A percentile compares a stretch with the other conserved stretches of the same genome.
Evolutionary conservation across 2,113 vertebrate genomes (phyloP).

Genomic region (Kryptolebias marmoratus): DNA sequence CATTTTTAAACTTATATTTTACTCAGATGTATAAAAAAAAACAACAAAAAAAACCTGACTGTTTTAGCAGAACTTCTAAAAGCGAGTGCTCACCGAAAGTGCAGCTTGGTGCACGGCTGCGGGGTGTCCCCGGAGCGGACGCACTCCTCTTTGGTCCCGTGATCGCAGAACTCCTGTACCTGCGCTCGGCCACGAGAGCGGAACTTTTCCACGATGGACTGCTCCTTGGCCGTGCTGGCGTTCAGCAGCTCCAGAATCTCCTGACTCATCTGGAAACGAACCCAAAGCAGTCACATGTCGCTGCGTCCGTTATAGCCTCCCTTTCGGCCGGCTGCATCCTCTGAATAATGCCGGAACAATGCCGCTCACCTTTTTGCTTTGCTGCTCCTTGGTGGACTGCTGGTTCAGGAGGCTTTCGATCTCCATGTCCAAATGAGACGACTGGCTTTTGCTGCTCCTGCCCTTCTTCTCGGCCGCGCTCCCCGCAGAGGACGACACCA

Average conservation of each 20-base stretch:
- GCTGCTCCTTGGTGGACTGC: conserved; percentile 94
- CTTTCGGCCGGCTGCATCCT: too few relatives aligned
- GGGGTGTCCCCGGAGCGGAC: conserved; percentile 85
- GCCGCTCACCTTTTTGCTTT: conserved; percentile 89
- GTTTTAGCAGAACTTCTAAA: neutral
- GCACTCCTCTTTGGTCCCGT: conserved; percentile 94
- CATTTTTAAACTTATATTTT: too few relatives aligned
- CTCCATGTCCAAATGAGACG: conserved; percentile 91
- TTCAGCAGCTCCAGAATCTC: conserved; percentile 93
- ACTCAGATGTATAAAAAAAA: too few relatives aligned
- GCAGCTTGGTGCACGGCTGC: conserved; percentile 88
- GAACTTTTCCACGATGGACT: conserved; percentile 95
- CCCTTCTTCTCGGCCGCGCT: conserved; percentile 84
- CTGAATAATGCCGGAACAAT: neutral
- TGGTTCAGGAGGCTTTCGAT: conserved; percentile 92
- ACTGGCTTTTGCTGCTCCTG: conserved; percentile 81
- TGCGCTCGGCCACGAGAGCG: conserved; percentile 91
- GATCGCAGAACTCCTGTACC: conserved; percentile 94
- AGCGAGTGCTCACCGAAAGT: conserved; percentile 84
- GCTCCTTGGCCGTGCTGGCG: conserved; percentile 92
- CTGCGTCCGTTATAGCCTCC: neutral
- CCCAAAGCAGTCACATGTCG: neutral
- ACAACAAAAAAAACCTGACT: too few relatives aligned
- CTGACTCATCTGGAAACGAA: conserved; percentile 84
- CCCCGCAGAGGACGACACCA: conserved; percentile 60